A percentile compares a stretch with the other conserved stretches of the same genome.
These are phyloP conservation scores for Archivesica marissinica DNA, from an alignment of 1,140 invertebrate genomes.

Conservation along the genomic window DNA sequence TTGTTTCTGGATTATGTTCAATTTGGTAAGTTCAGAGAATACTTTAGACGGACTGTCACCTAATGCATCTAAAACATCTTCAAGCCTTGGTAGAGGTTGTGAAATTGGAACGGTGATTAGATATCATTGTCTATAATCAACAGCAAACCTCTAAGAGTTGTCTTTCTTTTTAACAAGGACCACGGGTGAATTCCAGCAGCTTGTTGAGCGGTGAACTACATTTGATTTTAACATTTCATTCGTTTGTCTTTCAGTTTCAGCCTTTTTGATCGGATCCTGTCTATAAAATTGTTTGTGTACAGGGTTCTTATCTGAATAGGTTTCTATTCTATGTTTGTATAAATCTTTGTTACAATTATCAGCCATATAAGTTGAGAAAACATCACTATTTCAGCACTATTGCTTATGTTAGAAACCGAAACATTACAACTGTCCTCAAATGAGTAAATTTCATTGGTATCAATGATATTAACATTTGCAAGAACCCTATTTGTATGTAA, in stretches of 20 bases:
- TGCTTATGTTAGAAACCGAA: no score
- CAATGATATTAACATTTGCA: constrained; percentile 3
- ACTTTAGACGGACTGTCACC: constrained; percentile 55
- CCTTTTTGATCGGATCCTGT: constrained; percentile 32
- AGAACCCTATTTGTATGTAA: not conserved
- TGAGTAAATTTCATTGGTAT: not conserved
- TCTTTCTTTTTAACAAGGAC: constrained; percentile 57
- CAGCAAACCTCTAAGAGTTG: constrained; percentile 27
- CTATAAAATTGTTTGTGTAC: constrained; percentile 51
- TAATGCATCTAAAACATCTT: constrained; percentile 64
- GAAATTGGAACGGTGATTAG: constrained; percentile 53
- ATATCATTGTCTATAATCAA: constrained; percentile 60
- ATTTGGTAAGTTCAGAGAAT: constrained; percentile 65
- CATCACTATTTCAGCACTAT: constrained; percentile 61
- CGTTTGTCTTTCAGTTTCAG: constrained; percentile 45
- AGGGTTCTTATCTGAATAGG: constrained; percentile 40
- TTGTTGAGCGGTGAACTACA: constrained; percentile 46
- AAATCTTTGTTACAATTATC: constrained; percentile 56
- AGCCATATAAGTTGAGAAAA: constrained; percentile 48
- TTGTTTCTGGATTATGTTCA: constrained; percentile 51
- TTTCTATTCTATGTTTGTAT: constrained; percentile 64
- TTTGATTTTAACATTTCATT: constrained; percentile 44
- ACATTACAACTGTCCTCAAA: no score
- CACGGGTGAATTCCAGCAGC: constrained; percentile 40
- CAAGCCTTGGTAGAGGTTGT: constrained; percentile 48